phyloP scores from a whole-genome alignment of 2,888 invertebrate species.

The Volucella zonaria region DNA sequence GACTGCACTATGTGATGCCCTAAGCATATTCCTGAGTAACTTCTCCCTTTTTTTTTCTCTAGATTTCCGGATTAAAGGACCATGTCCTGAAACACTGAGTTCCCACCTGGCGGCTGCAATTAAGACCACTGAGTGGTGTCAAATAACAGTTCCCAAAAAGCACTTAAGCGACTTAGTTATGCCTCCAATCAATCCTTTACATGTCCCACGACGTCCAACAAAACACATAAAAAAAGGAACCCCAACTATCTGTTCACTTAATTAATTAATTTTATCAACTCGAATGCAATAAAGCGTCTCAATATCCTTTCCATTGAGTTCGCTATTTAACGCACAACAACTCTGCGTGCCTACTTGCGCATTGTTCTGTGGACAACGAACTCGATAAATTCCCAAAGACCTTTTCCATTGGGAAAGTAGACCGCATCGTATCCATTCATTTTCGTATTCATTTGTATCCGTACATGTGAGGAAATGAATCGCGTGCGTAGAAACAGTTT shows the following conservation, averaged over 20 bases:
- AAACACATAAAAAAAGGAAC: background rate
- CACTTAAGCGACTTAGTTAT: constrained; percentile 14
- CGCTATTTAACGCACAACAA: constrained; percentile 37
- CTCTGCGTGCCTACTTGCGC: constrained; percentile 19
- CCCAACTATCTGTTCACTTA: constrained; percentile 56
- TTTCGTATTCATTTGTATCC: background rate
- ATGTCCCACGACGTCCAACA: constrained; percentile 39
- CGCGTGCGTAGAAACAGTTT: constrained; percentile 70
- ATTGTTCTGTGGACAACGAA: constrained; percentile 71
- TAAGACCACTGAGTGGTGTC: no score
- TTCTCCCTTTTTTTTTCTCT: no score
- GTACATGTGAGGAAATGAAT: constrained; percentile 61
- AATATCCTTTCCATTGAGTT: constrained; percentile 60
- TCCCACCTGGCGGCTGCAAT: no score
- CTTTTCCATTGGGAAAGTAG: constrained; percentile 32
- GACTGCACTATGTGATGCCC: no score
- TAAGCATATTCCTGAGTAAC: no score
- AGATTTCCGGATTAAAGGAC: no score
- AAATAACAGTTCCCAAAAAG: background rate
- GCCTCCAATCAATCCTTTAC: constrained; percentile 37
- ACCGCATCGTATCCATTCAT: constrained; percentile 14
- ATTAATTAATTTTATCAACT: constrained; percentile 70
- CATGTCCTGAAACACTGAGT: no score
- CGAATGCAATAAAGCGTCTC: constrained; percentile 65
- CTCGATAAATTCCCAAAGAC: constrained; percentile 63